These are phyloP conservation scores for Macrotis lagotis DNA, from an alignment of 2,113 vertebrate genomes.

Conservation along the genomic window DNA sequence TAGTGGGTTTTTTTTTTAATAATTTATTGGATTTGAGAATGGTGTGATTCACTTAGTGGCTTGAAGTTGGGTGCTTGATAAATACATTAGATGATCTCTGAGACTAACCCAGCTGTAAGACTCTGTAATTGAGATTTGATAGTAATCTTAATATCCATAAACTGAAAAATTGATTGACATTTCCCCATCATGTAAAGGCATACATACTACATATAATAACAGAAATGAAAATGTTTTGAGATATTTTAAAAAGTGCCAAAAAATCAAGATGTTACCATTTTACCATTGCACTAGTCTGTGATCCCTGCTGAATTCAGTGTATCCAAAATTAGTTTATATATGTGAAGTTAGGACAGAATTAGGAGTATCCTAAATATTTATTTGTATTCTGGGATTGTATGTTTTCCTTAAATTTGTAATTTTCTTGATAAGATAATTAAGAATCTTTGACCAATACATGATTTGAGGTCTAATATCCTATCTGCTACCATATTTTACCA, in stretches of 20 bases:
- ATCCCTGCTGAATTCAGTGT: neutral
- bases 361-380: neutral
- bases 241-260: neutral
- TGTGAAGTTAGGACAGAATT: neutral
- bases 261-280: neutral
- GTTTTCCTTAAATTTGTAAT: conserved; percentile 37
- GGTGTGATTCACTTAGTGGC: neutral
- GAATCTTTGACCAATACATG: conserved; percentile 17
- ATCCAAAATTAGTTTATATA: neutral
- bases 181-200: neutral
- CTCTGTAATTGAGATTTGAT: neutral
- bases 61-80: neutral
- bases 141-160: neutral
- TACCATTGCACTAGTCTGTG: neutral
- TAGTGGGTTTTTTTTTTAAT: neutral
- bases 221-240: neutral
- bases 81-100: neutral
- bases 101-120: neutral
- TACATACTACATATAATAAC: neutral
- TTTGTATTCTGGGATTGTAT: conserved; percentile 8
- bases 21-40: neutral
- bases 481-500: neutral
- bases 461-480: neutral
- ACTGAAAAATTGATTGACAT: neutral
- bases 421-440: conserved; percentile 48